Evolutionary conservation across 2,113 vertebrate species (phyloP), one percentile per base, ranked within the genome.

Genomic region (Barnardius zonarius): DNA sequence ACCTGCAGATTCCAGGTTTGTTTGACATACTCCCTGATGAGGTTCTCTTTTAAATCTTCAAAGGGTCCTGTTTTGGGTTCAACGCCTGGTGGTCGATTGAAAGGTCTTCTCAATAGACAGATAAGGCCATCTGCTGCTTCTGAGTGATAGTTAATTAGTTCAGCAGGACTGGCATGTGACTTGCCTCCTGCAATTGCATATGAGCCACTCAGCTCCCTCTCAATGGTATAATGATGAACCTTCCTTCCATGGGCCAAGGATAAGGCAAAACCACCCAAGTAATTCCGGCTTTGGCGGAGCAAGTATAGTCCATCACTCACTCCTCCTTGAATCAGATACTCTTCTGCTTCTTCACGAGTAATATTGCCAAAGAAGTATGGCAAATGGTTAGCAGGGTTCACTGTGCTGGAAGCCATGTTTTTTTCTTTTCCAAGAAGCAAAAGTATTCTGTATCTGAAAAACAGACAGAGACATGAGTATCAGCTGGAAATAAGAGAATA

Each of bases 1-100:
- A 99, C 99, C 98, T 98, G 98, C 77, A 99, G 96, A 69, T 99
- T 99, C 99, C 99, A 99, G 0, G 98, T 99, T 96, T 99, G 98
- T 86, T 98, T 98, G 12, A 99, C 99, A 3, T 99, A 99, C 52
- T 99, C 98, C 80, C 98, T 97, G 95, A 99, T 99, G 59, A 99
- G 98, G 74, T 98, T 98, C 83, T 99, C 99, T 94, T 99, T 99
- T 68, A 99, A 97, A 96, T 99, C 99, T 94, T 99, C 99, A 70
- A 99, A 99, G 0, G 98, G 98, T 23, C 99, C 99, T 10, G 98
- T 98, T 97, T 99, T 99, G 9, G 99, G 99, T 95, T 99, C 98
- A 72, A 99, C 96, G 0, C 99, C 99, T 1, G 97, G 97, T 4
- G 99, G 99, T 10, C 99, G 97, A 97, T 98, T 98, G 95, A 97